A percentile compares a stretch with the other conserved stretches of the same genome.
phyloP scores from a whole-genome alignment of 2,113 vertebrate genomes.

The Gymnocephalus cernua region DNA sequence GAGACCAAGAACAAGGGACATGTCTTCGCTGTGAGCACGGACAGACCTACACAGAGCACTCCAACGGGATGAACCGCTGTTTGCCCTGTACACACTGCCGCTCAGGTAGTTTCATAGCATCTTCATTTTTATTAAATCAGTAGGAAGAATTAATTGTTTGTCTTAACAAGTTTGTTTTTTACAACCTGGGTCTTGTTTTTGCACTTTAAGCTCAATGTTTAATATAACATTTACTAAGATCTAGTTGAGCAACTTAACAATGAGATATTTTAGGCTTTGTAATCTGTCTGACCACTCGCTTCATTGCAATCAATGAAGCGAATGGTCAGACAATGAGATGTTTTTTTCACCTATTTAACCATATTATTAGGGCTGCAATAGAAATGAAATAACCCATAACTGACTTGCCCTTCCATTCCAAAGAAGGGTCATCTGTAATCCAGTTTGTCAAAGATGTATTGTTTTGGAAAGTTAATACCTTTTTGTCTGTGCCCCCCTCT shows the following conservation, averaged over 20 bases:
- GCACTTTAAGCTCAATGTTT: not conserved
- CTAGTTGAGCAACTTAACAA: no score
- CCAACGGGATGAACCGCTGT: constrained; percentile 85
- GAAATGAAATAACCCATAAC: not conserved
- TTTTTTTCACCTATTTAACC: not conserved
- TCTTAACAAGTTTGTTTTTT: not conserved
- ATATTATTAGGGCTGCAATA: not conserved
- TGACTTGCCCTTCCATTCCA: constrained; percentile 24
- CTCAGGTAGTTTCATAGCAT: constrained; percentile 67
- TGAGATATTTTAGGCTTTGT: not conserved
- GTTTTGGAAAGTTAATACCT: constrained; percentile 67
- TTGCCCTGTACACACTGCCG: constrained; percentile 84
- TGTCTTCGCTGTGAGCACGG: constrained; percentile 78
- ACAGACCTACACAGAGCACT: constrained; percentile 84
- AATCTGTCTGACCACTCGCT: no score
- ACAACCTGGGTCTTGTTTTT: not conserved
- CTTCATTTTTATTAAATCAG: not conserved
- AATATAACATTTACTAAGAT: not conserved
- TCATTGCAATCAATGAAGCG: no score
- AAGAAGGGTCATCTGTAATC: constrained; percentile 22
- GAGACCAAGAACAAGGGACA: constrained; percentile 66
- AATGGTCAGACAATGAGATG: no score
- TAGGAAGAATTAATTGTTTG: not conserved
- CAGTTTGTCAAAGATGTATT: constrained; percentile 51
- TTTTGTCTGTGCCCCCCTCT: constrained; percentile 62